These are phyloP conservation scores for Melanocharis versteri DNA, from an alignment of 2,113 vertebrate species.

Conservation along the genomic window DNA sequence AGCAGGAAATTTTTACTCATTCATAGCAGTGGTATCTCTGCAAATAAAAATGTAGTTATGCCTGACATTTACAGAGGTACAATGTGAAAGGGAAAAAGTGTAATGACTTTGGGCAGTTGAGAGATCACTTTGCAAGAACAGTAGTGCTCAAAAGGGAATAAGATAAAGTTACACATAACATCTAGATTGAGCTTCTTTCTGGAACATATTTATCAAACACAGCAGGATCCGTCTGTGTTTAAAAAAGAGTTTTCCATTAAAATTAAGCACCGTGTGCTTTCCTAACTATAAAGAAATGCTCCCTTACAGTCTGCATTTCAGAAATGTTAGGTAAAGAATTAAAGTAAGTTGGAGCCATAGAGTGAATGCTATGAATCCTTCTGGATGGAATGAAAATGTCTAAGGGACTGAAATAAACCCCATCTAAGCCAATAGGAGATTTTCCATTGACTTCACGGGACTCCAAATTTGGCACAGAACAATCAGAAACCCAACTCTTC, in stretches of 20 bases:
- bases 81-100: constrained; percentile 80
- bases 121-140: constrained; percentile 79
- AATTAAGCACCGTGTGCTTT: constrained; percentile 65
- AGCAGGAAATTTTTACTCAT: constrained; percentile 80
- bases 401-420: neutral
- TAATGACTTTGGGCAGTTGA: constrained; percentile 86
- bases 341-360: neutral
- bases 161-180: constrained; percentile 82
- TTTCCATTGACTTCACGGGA: neutral
- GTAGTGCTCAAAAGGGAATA: constrained; percentile 77
- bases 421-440: neutral
- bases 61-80: constrained; percentile 91
- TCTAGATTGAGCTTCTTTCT: constrained; percentile 76
- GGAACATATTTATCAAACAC: constrained; percentile 77
- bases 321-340: constrained; percentile 48
- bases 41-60: constrained; percentile 93
- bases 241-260: constrained; percentile 70
- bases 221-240: constrained; percentile 64
- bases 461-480: neutral
- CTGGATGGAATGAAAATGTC: neutral
- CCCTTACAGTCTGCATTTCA: constrained; percentile 10
- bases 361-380: constrained; percentile 5
- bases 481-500: neutral
- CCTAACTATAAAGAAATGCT: constrained; percentile 17
- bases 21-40: constrained; percentile 83